Evolutionary conservation across 2,888 invertebrate species (phyloP), one percentile per base, ranked within the genome.

Genomic region (Gymnoscelis rufifasciata): DNA sequence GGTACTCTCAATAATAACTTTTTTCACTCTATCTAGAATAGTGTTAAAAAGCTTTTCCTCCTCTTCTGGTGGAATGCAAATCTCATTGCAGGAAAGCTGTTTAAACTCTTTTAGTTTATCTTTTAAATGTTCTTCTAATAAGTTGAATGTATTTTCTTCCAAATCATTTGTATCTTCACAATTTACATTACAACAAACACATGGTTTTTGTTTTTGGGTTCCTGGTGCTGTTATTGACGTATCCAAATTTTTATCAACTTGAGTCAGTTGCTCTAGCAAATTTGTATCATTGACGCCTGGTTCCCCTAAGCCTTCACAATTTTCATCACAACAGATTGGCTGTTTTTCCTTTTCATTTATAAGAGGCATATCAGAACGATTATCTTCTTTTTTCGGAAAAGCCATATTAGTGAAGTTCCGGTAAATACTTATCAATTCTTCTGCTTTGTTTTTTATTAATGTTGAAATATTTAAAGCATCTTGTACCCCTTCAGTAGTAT

Each of bases 111-210:
- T 62, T 8, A 86, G 52, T 59, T 78, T 83, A 31, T 63, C 60
- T 61, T 69, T 79, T 13, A 87, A 64, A 56, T 86, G 74, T 45
- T 83, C 73, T 56, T 78, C 72, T 38, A 87, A 59, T 50, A 87
- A 72, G 47, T 77, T 59, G 64, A 83, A 87, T 24, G 78, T 64
- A 54, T 88, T 87, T 1, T 74, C 55, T 71, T 87, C 86, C 53
- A 88, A 68, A 35, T 88, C 76, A 38, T 65, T 67, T 19, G 69
- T 61, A 33, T 69, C 62, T 13, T 72, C 73, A 23, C 38, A 24
- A 47, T 62, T 59, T n/a, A 48, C 35, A 29, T 26, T 53, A 50
- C 80, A 83, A 56, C 83, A 86, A 39, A 80, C 54, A 57, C 86
- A 83, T 39, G 56, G 52, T 48, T 68, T 63, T 29, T 56, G 38